Evolutionary conservation across 2,113 vertebrate genomes (phyloP).

Genomic region (Kryptolebias marmoratus): DNA sequence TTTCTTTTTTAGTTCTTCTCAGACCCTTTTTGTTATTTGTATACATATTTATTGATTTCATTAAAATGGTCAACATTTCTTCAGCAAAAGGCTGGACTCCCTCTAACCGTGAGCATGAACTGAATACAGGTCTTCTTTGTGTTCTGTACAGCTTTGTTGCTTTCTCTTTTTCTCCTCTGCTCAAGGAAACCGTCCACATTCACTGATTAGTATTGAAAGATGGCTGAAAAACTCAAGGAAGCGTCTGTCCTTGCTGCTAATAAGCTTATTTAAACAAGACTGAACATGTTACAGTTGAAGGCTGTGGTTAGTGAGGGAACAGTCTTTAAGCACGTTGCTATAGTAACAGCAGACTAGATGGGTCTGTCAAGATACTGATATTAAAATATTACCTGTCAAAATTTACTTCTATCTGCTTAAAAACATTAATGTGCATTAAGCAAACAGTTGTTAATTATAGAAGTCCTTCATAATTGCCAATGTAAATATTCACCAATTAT

Average conservation of each 20-base stretch:
- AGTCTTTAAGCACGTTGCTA: no score
- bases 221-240: conserved; percentile 2
- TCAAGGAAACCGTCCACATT: conserved; percentile 22
- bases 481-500: no score
- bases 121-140: conserved; percentile 32
- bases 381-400: no score
- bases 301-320: conserved; percentile 17
- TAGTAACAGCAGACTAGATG: no score
- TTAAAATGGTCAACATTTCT: not conserved
- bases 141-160: conserved; percentile 14
- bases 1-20: not conserved
- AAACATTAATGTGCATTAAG: no score
- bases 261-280: conserved; percentile 6
- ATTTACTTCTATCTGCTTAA: no score
- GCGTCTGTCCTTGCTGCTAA: conserved; percentile 29
- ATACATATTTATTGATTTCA: not conserved
- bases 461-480: no score
- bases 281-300: conserved; percentile 8
- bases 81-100: no score
- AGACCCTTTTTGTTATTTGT: not conserved
- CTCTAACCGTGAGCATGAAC: conserved; percentile 13
- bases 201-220: conserved; percentile 7
- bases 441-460: no score
- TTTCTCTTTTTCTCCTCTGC: not conserved
- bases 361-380: no score